Evolutionary conservation across 92 coral and sea anemone genomes (phyloP).

Genomic region (Anthopleura xanthogrammica): DNA sequence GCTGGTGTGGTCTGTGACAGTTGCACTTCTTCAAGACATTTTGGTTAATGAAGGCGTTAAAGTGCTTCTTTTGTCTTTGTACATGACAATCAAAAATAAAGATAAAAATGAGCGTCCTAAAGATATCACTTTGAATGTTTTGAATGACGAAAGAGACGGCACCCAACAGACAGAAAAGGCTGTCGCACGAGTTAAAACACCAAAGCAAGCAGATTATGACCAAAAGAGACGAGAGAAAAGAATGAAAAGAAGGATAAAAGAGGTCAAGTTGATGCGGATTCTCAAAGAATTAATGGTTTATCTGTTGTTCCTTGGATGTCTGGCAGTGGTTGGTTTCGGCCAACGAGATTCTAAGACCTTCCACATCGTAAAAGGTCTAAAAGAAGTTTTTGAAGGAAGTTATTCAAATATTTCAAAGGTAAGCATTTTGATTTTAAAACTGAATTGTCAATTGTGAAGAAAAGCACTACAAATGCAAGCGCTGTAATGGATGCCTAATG

Average conservation of each 20-base stretch:
- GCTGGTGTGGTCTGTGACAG: neutral
- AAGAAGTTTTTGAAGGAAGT: slow-evolving; percentile 18
- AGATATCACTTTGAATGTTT: slow-evolving; percentile 22
- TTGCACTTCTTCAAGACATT: slow-evolving; percentile 19
- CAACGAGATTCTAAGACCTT: slow-evolving; percentile 24
- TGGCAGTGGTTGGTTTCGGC: slow-evolving; percentile 26
- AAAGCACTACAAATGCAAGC: neutral
- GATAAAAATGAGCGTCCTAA: neutral
- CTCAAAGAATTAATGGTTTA: slow-evolving; percentile 36
- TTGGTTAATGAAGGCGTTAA: slow-evolving; percentile 6
- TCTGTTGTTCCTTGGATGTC: slow-evolving; percentile 34
- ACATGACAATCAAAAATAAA: neutral
- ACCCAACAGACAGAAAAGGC: neutral
- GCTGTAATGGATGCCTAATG: too few species aligned
- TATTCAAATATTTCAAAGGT: slow-evolving; percentile 22
- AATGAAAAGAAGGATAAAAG: slow-evolving; percentile 25
- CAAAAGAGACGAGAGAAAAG: slow-evolving; percentile 13
- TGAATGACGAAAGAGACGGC: neutral
- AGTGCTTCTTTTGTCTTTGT: slow-evolving; percentile 12
- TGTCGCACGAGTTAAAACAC: slow-evolving; percentile 10
- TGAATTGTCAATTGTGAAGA: too few species aligned
- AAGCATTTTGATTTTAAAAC: neutral
- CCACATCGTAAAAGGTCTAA: slow-evolving; percentile 23
- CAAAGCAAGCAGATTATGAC: neutral
- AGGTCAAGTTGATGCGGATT: slow-evolving; percentile 6